These are phyloP conservation scores for Takifugu rubripes DNA, from an alignment of 2,797 vertebrate species.

Conservation along the genomic window DNA sequence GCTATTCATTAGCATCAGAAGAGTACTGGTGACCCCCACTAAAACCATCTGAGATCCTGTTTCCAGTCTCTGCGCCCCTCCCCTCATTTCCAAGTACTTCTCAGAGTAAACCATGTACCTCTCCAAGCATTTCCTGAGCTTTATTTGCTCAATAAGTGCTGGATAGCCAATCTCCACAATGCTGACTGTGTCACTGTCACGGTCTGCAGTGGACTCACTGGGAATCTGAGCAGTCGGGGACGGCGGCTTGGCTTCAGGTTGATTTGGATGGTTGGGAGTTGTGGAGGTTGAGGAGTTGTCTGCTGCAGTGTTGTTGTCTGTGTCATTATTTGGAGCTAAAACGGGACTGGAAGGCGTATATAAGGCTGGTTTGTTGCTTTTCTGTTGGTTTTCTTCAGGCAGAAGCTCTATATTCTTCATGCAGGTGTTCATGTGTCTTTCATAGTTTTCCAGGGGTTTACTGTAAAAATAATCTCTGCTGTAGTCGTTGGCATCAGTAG, in stretches of 20 bases:
- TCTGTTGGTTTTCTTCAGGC: conserved; percentile 21
- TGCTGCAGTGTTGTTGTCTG: conserved; percentile 12
- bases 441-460: conserved; percentile 32
- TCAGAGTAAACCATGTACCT: conserved; percentile 64
- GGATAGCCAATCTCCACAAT: conserved; percentile 74
- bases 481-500: conserved; percentile 55
- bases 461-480: conserved; percentile 57
- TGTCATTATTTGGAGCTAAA: background rate
- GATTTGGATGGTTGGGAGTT: conserved; percentile 4
- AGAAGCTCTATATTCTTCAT: conserved; percentile 61
- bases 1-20: conserved; percentile 41
- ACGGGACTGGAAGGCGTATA: background rate
- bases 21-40: conserved; percentile 14
- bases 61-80: conserved; percentile 21
- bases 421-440: conserved; percentile 60
- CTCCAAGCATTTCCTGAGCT: conserved; percentile 61
- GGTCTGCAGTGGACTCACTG: background rate
- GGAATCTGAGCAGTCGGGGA: conserved; percentile 7
- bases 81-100: conserved; percentile 27
- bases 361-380: conserved; percentile 1
- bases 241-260: background rate
- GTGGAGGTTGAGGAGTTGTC: conserved; percentile 1
- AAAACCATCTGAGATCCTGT: conserved; percentile 22
- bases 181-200: conserved; percentile 57
- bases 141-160: conserved; percentile 68